phyloP scores from a whole-genome alignment of 1,140 invertebrate species.

The Andricus grossulariae region DNA sequence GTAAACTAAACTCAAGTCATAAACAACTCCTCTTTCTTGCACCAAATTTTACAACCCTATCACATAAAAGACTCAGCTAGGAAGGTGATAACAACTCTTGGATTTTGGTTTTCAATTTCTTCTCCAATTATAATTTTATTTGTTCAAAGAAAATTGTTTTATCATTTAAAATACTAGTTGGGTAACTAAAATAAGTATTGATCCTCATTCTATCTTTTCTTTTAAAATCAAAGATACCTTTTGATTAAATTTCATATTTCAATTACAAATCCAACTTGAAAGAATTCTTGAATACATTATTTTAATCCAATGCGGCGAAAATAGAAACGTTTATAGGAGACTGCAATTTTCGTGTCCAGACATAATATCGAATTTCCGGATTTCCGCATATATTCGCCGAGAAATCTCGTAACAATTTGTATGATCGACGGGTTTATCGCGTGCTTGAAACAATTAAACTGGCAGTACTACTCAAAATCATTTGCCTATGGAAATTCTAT shows the following conservation, averaged over 20 bases:
- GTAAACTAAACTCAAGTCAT: constrained; percentile 22
- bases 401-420: constrained; percentile 11
- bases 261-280: too few relatives aligned
- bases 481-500: too few relatives aligned
- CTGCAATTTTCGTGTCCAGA: constrained; percentile 11
- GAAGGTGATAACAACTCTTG: neutral
- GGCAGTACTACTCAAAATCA: neutral
- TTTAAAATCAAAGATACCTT: too few relatives aligned
- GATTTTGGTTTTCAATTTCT: neutral
- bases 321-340: neutral
- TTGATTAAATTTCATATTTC: too few relatives aligned
- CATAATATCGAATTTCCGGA: constrained; percentile 1
- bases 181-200: too few relatives aligned
- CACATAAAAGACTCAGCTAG: neutral
- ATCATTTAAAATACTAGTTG: too few relatives aligned
- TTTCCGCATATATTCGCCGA: neutral
- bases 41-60: constrained; percentile 6
- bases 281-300: too few relatives aligned
- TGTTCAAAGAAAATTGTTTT: too few relatives aligned
- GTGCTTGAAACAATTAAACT: neutral
- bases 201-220: too few relatives aligned
- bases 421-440: constrained; percentile 18
- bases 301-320: too few relatives aligned
- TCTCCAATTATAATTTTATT: too few relatives aligned
- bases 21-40: neutral